Evolutionary conservation across 2,113 vertebrate genomes (phyloP), one percentile per base, ranked within the genome.

Genomic region (Amphilophus citrinellus): DNA sequence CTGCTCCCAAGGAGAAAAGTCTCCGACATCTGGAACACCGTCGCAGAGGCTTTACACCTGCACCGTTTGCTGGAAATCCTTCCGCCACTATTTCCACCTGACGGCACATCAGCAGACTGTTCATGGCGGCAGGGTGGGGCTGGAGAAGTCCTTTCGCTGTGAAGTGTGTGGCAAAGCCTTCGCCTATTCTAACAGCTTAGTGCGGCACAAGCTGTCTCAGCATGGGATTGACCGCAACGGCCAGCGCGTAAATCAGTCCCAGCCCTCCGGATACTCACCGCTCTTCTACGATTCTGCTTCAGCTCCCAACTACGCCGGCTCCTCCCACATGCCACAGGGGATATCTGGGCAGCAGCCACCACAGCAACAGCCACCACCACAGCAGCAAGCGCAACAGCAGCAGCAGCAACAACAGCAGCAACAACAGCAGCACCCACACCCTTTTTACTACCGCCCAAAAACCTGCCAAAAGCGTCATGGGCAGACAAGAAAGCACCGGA

Each of bases 111-210:
- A 97, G 32, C 98, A 98, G 92, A 97, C 97, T 2, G 97, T 98
- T 37, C 96, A 97, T 6, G 95, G 95, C 0, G 95, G 95, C 0
- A 94, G 95, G 0, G 94, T 94, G 1, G 95, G 95, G 4, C 91
- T 96, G 75, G 96, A 96, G 30, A 96, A 98, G 81, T 97, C 97
- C 65, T 98, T 97, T 91, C 97, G 97, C 18, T 98, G 98, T 20
- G 97, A 98, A 18, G 96, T 98, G 0, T 99, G 98, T 1, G 97
- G 97, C 3, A 99, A 99, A 80, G 96, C 97, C 10, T 99, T 99
- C 2, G 97, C 97, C 6, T 98, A 98, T 92, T 97, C 98, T 0
- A 98, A 99, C 92, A 98, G 98, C 84, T 92, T 99, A 47, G 97
- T 97, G 0, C 96, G 98, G 1, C 98, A 99, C 95, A 97, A 97